phyloP scores from a whole-genome alignment of 1,140 invertebrate genomes.

The Meloidogyne chitwoodi region DNA sequence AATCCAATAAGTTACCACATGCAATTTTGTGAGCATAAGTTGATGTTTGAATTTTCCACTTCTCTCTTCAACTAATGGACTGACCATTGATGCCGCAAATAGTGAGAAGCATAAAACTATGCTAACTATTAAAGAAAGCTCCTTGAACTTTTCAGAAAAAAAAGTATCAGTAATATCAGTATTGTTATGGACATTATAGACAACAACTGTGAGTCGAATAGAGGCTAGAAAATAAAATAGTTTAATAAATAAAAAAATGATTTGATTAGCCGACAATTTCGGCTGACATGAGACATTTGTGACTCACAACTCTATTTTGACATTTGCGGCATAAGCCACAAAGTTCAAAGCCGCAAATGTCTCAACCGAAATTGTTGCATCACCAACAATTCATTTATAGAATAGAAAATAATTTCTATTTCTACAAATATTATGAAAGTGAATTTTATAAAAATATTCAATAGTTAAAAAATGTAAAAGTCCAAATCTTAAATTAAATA shows the following conservation, averaged over 20 bases:
- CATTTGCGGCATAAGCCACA: too few relatives aligned
- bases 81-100: slow-evolving; percentile 38
- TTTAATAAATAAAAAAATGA: not conserved
- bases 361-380: too few relatives aligned
- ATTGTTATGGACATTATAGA: slow-evolving; percentile 23
- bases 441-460: too few relatives aligned
- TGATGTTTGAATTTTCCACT: slow-evolving; percentile 37
- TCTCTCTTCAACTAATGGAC: slow-evolving; percentile 40
- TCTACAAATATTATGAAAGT: too few relatives aligned
- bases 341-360: too few relatives aligned
- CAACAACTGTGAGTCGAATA: slow-evolving; percentile 22
- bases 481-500: too few relatives aligned
- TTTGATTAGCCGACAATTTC: too few relatives aligned
- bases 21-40: slow-evolving; percentile 39
- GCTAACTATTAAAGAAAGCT: not conserved
- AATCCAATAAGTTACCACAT: slow-evolving; percentile 38
- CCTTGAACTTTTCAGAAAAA: not conserved
- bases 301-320: too few relatives aligned
- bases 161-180: not conserved
- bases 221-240: slow-evolving; percentile 18
- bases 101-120: slow-evolving; percentile 33
- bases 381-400: too few relatives aligned
- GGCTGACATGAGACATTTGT: too few relatives aligned
- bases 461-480: too few relatives aligned
- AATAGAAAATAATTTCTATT: too few relatives aligned